Percentiles rank a stretch among this genome's conserved stretches.
These are phyloP conservation scores for Platyrinchus mystaceus DNA, from an alignment of 2,797 vertebrate species.

Conservation along the genomic window DNA sequence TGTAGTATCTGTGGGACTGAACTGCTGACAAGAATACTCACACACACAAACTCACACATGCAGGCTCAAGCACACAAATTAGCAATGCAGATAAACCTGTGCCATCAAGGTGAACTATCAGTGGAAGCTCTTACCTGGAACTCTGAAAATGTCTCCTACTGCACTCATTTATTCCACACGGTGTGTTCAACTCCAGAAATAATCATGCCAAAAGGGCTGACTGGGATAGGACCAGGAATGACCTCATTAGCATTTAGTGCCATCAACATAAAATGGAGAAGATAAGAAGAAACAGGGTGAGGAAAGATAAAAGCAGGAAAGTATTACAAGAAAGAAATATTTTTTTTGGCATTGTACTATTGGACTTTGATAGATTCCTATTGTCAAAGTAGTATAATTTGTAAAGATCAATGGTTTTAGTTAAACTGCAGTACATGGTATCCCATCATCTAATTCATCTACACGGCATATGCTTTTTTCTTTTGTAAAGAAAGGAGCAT, in stretches of 20 bases:
- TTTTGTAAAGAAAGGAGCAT: constrained; percentile 37
- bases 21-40: not conserved
- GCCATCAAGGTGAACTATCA: constrained; percentile 1
- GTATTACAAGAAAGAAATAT: not conserved
- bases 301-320: not conserved
- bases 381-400: constrained; percentile 70
- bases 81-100: constrained; percentile 12
- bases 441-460: constrained; percentile 57
- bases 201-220: not conserved
- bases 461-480: not conserved
- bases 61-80: not conserved
- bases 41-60: too few relatives aligned
- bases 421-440: constrained; percentile 41
- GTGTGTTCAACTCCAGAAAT: constrained; percentile 24
- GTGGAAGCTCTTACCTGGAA: not conserved
- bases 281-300: constrained; percentile 26
- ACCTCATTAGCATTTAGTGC: constrained; percentile 52
- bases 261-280: constrained; percentile 14
- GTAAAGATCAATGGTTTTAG: constrained; percentile 70
- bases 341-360: constrained; percentile 39
- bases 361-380: constrained; percentile 62
- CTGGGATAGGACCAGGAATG: not conserved
- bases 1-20: not conserved
- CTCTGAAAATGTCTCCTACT: constrained; percentile 3
- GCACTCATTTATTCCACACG: rapidly evolving